Conservation (phyloP, 1,140 invertebrate genomes). For the Musca vetustissima region DNA sequence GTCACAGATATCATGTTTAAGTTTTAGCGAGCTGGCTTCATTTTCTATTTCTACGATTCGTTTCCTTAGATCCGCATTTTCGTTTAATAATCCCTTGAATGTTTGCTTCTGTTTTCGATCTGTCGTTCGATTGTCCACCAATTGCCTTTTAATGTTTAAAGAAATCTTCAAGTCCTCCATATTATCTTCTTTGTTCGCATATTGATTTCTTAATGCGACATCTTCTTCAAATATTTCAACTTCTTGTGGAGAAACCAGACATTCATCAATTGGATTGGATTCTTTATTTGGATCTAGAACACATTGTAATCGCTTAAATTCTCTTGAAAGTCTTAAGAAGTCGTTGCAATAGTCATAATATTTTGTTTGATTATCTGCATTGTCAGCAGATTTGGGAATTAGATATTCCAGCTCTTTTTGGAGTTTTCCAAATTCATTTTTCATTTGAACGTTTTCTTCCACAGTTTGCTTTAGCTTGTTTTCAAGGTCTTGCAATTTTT, state of each 20-base stretch:
- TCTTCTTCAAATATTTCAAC: neutral
- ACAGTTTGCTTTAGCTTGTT: neutral
- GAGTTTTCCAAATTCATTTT: neutral
- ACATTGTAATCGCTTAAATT: too few relatives aligned
- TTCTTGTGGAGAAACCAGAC: neutral
- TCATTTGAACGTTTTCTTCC: neutral
- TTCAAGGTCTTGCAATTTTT: neutral
- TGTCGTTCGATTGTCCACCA: neutral
- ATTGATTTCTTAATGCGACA: neutral
- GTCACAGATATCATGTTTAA: slow-evolving; percentile 3
- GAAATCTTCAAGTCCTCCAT: neutral
- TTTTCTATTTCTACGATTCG: neutral
- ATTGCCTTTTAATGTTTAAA: neutral
- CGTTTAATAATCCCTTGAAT: slow-evolving; percentile 1
- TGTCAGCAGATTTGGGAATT: neutral
- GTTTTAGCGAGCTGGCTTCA: neutral
- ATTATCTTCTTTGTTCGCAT: neutral
- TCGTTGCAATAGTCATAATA: too few relatives aligned
- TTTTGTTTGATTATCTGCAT: neutral
- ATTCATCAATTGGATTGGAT: too few relatives aligned
- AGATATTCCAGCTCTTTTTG: neutral
- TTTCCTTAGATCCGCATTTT: slow-evolving; percentile 16
- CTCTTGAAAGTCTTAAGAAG: too few relatives aligned
- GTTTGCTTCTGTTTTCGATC: neutral
- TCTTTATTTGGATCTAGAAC: too few relatives aligned